Conservation (phyloP, 2,113 vertebrate genomes). For the Martes martes region DNA sequence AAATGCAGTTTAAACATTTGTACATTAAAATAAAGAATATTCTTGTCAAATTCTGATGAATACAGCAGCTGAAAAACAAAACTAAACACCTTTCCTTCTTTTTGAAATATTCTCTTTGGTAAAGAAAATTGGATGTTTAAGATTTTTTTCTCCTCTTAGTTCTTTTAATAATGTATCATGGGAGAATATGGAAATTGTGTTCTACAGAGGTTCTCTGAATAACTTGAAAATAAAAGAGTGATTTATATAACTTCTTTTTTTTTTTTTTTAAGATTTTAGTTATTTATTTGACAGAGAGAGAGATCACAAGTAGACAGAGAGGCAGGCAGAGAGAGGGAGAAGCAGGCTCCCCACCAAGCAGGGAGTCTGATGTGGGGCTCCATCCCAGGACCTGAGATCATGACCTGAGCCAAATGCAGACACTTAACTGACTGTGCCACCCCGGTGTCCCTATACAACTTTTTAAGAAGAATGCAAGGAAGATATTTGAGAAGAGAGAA, state of each 20-base stretch:
- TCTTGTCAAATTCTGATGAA: neutral
- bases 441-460: neutral
- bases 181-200: neutral
- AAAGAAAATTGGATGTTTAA: constrained; percentile 47
- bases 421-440: too few relatives aligned
- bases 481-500: neutral
- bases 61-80: neutral
- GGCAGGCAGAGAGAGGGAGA: too few relatives aligned
- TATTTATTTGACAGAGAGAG: too few relatives aligned
- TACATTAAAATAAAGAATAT: constrained; percentile 14
- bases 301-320: too few relatives aligned
- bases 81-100: neutral
- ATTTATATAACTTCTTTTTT: neutral
- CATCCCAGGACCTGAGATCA: too few relatives aligned
- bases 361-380: too few relatives aligned
- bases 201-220: neutral
- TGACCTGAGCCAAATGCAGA: too few relatives aligned
- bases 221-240: neutral
- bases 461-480: neutral
- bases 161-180: neutral
- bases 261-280: too few relatives aligned
- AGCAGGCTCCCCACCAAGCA: too few relatives aligned
- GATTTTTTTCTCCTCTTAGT: neutral
- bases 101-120: neutral
- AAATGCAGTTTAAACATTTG: constrained; percentile 20